Conservation (phyloP, 2,888 invertebrate genomes). For the Eulithis testata region DNA sequence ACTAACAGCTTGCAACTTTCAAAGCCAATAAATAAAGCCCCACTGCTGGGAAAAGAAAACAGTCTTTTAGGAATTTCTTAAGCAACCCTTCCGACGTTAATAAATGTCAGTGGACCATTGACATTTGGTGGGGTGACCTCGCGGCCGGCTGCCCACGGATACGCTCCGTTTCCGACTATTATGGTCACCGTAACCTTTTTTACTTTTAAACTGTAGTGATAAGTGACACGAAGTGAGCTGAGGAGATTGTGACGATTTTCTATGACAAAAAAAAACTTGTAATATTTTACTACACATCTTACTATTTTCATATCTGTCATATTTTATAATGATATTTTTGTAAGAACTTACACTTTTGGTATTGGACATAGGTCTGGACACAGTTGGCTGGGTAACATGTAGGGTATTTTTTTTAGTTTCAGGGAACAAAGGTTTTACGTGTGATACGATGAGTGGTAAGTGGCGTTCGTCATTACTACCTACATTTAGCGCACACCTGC, state of each 20-base stretch:
- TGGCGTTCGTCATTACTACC: conserved; percentile 10
- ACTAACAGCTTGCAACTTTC: conserved; percentile 29
- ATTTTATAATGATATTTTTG: too few relatives aligned
- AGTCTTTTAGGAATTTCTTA: conserved; percentile 65
- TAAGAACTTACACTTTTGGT: neutral
- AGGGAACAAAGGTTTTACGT: neutral
- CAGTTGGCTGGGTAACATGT: too few relatives aligned
- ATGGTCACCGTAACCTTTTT: conserved; percentile 48
- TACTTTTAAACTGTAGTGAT: conserved; percentile 25
- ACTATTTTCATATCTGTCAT: too few relatives aligned
- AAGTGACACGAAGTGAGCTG: conserved; percentile 12
- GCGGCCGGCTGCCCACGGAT: conserved; percentile 47
- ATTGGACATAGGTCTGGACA: neutral
- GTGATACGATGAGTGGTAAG: conserved; percentile 6
- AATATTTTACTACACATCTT: too few relatives aligned
- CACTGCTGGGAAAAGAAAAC: conserved; percentile 63
- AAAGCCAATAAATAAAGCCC: conserved; percentile 38
- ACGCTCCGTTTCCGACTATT: conserved; percentile 55
- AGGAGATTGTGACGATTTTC: too few relatives aligned
- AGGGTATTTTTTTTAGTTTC: neutral
- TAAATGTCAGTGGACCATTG: conserved; percentile 75
- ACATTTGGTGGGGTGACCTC: conserved; percentile 60
- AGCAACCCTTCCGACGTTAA: conserved; percentile 74
- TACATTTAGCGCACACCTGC: conserved; percentile 25
- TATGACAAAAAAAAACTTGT: too few relatives aligned